Base-by-base conservation (phyloP, 2,113 vertebrate genomes). In the Neofelis nebulosa region DNA sequence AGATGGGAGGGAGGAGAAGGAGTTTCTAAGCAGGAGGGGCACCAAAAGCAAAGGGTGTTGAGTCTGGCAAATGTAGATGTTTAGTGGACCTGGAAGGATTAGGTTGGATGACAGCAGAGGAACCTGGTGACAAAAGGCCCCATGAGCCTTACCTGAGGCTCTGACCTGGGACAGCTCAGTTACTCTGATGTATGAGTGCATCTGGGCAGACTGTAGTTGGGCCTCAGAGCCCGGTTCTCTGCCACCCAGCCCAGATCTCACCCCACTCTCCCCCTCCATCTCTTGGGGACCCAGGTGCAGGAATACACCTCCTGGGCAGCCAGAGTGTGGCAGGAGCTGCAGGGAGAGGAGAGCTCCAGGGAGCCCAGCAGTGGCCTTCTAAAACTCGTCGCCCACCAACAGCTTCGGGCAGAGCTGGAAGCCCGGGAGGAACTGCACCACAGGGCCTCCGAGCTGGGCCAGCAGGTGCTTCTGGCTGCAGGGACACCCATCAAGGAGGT, bases 251-350 rank as follows among this genome's bases (percentile, higher is more conserved):
- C 76, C 50, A n/a, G 33, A 21, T 48, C 78, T 55, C 41, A n/a
- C 8, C 29, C 2, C 1, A 1, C 23, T 89, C 55, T 66, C 45
- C 74, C 50, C 14, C 5, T 97, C 96, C 48, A 0, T 97, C 63
- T 97, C 81, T 68, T 13, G 3, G 65, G 71, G 14, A 79, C 96
- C 21, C 83, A 99, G 99, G 98, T 98, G 4, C 98, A 98, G 98
- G 99, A 99, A 92, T 99, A 99, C 95, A 97, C 98, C 87, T 99
- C 99, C 74, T 99, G 99, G 99, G 98, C 98, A 65, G 98, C 98
- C 50, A 98, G 99, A 79, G 94, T 99, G 63, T 98, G 98, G 16
- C 98, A 98, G 8, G 98, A 98, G 52, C 99, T 99, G 98, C 98
- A 98, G 50, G 98, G 97, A 4, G 98, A 99, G 74, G 99, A 99